These are phyloP conservation scores for Lochmaea capreae DNA, from an alignment of 2,888 invertebrate genomes.

Conservation along the genomic window DNA sequence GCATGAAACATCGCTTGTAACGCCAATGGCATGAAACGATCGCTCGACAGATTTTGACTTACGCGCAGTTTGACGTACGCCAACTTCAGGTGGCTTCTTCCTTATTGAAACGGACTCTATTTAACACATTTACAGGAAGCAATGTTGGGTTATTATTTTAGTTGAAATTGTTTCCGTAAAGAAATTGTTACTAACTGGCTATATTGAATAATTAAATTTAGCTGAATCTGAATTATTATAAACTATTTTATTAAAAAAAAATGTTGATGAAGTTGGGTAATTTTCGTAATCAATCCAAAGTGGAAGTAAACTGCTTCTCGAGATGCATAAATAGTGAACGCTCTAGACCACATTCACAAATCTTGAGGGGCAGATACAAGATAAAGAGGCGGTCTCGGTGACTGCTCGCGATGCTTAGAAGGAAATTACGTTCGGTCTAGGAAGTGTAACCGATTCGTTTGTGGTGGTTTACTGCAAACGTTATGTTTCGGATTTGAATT, in stretches of 20 bases:
- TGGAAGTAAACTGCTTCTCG: conserved; percentile 17
- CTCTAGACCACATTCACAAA: conserved; percentile 29
- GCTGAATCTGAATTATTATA: too few relatives aligned
- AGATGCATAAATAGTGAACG: conserved; percentile 15
- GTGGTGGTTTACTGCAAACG: not conserved
- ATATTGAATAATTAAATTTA: too few relatives aligned
- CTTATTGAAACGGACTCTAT: too few relatives aligned
- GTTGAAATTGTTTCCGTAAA: too few relatives aligned
- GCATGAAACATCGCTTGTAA: too few relatives aligned
- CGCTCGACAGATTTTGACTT: too few relatives aligned
- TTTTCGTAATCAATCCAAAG: conserved; percentile 13
- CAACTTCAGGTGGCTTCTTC: too few relatives aligned
- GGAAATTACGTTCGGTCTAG: conserved; percentile 35
- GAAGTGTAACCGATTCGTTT: conserved; percentile 24
- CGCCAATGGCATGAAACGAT: too few relatives aligned
- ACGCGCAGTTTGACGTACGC: too few relatives aligned
- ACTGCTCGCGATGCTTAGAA: conserved; percentile 15
- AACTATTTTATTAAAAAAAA: not conserved
- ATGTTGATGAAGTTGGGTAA: not conserved
- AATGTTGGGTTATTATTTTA: too few relatives aligned
- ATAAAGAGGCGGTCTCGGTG: conserved; percentile 26
- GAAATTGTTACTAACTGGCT: too few relatives aligned
- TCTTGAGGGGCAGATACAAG: conserved; percentile 35
- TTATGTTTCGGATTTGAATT: not conserved
- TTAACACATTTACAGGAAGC: too few relatives aligned